Evolutionary conservation across 2,888 invertebrate genomes (phyloP), one percentile per base, ranked within the genome.

Genomic region (Mactromeris polynyma): DNA sequence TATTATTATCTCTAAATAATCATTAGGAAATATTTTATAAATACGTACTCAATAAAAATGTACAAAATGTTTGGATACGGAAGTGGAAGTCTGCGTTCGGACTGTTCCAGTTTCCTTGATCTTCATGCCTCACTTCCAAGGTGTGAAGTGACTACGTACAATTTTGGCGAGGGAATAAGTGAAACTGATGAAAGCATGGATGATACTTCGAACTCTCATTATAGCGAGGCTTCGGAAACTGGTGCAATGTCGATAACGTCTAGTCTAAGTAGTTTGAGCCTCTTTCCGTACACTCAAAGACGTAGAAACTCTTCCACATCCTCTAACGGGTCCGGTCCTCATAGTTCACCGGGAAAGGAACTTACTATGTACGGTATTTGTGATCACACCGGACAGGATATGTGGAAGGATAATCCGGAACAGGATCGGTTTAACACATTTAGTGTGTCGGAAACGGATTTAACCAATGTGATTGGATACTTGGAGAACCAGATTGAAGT

Each of bases 331-430:
- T 88, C 90, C 9, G 81, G 64, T 38, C 85, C 85, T 51, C 86
- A 84, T 17, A 84, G 87, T 42, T 69, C 73, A 6, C 86, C 69
- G 77, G 73, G 46, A 11, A 91, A 91, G 40, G 85, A 87, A 40
- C 38, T 85, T 40, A 86, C 85, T 36, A 80, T 89, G 21, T 92
- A 87, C 58, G 86, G 89, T 17, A 88, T 92, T 73, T 92, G 92
- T 90, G 91, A 92, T 81, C 90, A 87, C n/a, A 84, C 89, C 1
- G 92, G 93, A 31, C 88, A 91, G 31, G 94, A 94, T 40, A 88
- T 96, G 83, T 96, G 96, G 96, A 94, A 94, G 80, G 96, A 95
- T 40, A 95, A 96, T 81, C 95, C 95, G 6, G 95, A 96, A 85
- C 93, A 94, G 38, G 96, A 96, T 83, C 90, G 93, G 31, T 96